Percentiles rank a stretch among this genome's conserved stretches.
phyloP scores from a whole-genome alignment of 2,113 vertebrate genomes.

The Sinocyclocheilus anophthalmus region DNA sequence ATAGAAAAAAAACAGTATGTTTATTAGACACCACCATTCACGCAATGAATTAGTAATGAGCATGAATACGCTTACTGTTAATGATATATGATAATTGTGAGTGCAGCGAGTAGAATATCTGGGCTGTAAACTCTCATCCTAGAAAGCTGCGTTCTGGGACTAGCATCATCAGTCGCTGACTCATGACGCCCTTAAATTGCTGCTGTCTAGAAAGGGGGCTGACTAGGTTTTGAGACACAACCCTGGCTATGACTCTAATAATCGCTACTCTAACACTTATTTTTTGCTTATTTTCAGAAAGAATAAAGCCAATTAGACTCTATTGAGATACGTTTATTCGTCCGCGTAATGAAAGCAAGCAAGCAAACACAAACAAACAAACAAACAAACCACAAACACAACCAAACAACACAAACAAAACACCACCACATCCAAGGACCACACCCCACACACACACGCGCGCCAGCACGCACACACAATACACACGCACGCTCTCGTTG shows the following conservation, averaged over 20 bases:
- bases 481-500: slow-evolving; percentile 14
- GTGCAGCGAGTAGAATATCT: neutral
- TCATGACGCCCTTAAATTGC: slow-evolving; percentile 5
- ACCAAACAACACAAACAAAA: neutral
- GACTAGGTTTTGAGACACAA: neutral
- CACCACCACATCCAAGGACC: neutral
- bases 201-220: slow-evolving; percentile 9
- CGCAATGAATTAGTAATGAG: neutral
- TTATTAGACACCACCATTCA: neutral
- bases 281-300: neutral
- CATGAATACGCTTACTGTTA: neutral
- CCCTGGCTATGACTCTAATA: slow-evolving; percentile 13
- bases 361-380: neutral
- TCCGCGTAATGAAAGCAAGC: slow-evolving; percentile 4
- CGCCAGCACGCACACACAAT: slow-evolving; percentile 14
- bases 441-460: neutral
- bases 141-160: neutral
- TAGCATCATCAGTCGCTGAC: neutral
- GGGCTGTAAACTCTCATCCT: neutral
- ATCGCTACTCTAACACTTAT: neutral
- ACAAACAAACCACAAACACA: neutral
- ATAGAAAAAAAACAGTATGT: neutral
- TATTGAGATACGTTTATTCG: neutral
- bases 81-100: neutral
- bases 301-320: neutral